Conservation (phyloP, 1,140 invertebrate genomes). For the Chironomus tepperi region DNA sequence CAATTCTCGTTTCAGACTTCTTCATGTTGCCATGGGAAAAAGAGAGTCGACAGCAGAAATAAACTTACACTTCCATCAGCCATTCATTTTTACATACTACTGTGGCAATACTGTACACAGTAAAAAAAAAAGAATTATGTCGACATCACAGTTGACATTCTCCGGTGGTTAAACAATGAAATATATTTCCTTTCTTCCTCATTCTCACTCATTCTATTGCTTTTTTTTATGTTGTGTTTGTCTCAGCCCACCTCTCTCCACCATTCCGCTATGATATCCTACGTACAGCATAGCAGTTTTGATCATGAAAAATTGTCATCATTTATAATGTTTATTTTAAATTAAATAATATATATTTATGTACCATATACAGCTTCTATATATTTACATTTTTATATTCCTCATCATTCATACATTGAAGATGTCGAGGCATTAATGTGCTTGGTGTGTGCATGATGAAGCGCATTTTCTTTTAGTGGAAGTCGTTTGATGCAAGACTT, state of each 20-base stretch:
- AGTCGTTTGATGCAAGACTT: too few species aligned
- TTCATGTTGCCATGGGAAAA: neutral
- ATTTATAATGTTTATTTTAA: slow-evolving; percentile 4
- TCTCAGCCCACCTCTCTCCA: too few species aligned
- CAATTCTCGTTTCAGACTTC: neutral
- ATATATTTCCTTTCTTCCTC: neutral
- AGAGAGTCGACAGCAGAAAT: neutral
- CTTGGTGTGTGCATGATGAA: too few species aligned
- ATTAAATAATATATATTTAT: neutral
- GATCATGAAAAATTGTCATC: slow-evolving; percentile 13
- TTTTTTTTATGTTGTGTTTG: too few species aligned
- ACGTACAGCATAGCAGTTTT: neutral
- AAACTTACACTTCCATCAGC: neutral
- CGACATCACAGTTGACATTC: slow-evolving; percentile 11
- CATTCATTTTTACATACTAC: neutral
- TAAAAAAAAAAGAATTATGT: neutral
- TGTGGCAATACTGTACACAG: neutral
- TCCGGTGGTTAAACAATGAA: slow-evolving; percentile 12
- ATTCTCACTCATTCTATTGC: neutral
- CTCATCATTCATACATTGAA: neutral
- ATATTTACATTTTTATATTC: neutral
- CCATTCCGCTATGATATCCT: neutral
- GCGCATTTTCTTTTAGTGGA: too few species aligned
- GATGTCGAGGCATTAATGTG: neutral
- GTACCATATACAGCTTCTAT: too few species aligned